Evolutionary conservation across 1,140 invertebrate genomes (phyloP).

Genomic region (Drosophila takahashii): DNA sequence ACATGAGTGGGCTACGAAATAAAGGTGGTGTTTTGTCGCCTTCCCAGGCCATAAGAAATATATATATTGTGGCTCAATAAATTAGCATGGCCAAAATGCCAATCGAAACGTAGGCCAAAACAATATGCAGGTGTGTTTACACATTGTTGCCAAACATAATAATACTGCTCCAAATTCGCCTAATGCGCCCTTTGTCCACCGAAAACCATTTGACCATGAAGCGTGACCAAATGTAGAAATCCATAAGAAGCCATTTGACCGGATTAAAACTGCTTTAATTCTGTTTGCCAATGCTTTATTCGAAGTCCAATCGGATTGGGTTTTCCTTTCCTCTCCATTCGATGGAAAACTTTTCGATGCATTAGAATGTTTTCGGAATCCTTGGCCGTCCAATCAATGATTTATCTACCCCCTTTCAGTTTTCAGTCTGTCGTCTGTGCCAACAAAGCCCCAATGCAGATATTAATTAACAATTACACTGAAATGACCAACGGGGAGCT

Average conservation of each 20-base stretch:
- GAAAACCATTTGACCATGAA: conserved; percentile 29
- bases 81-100: conserved; percentile 53
- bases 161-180: conserved; percentile 27
- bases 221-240: conserved; percentile 31
- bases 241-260: conserved; percentile 27
- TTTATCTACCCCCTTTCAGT: conserved; percentile 14
- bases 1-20: conserved; percentile 22
- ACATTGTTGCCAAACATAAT: conserved; percentile 15
- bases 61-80: conserved; percentile 48
- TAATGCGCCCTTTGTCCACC: conserved; percentile 28
- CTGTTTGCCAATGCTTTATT: conserved; percentile 14
- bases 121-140: conserved; percentile 56
- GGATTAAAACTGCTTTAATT: conserved; percentile 48
- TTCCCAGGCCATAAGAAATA: conserved; percentile 37
- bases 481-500: conserved; percentile 59
- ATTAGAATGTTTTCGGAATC: conserved; percentile 37
- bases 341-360: conserved; percentile 16
- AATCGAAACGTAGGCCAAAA: conserved; percentile 31
- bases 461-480: conserved; percentile 82
- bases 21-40: background rate
- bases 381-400: conserved; percentile 15
- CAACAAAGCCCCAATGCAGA: conserved; percentile 66
- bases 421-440: conserved; percentile 13
- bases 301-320: conserved; percentile 6
- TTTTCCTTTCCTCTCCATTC: background rate